phyloP scores from a whole-genome alignment of 2,797 vertebrate species.

The Zenarchopterus dispar region DNA sequence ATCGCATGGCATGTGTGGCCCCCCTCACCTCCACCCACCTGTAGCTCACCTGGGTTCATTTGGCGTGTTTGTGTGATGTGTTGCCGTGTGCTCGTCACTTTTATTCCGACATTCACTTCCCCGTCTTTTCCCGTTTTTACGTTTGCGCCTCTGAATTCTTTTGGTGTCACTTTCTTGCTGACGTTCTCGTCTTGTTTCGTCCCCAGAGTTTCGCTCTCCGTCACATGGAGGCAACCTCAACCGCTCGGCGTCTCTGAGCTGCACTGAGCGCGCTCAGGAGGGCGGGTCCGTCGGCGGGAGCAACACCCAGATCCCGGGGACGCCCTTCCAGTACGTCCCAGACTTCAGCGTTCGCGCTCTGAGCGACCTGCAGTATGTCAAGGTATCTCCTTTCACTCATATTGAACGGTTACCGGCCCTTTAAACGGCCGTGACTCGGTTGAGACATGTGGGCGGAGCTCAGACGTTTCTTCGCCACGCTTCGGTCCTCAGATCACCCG shows the following conservation, averaged over 20 bases:
- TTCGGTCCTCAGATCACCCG: constrained; percentile 85
- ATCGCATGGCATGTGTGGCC: constrained; percentile 55
- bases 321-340: constrained; percentile 85
- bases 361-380: constrained; percentile 91
- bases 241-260: constrained; percentile 90
- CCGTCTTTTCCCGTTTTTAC: constrained; percentile 9
- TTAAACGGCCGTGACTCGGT: no score
- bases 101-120: constrained; percentile 8
- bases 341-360: constrained; percentile 95
- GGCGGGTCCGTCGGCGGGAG: constrained; percentile 79
- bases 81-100: constrained; percentile 22
- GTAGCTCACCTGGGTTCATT: constrained; percentile 1
- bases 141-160: background rate
- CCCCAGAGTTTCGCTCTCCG: constrained; percentile 88
- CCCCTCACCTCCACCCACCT: constrained; percentile 4
- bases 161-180: background rate
- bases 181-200: constrained; percentile 9
- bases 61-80: constrained; percentile 28
- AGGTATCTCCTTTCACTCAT: constrained; percentile 79
- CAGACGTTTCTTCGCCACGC: no score
- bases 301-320: constrained; percentile 84
- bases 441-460: no score
- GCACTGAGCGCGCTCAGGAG: constrained; percentile 83
- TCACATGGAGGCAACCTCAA: constrained; percentile 88
- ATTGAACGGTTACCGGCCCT: no score